Percentiles rank a stretch among this genome's conserved stretches.
phyloP scores from a whole-genome alignment of 1,140 invertebrate genomes.

The Dreissena rostriformis region DNA sequence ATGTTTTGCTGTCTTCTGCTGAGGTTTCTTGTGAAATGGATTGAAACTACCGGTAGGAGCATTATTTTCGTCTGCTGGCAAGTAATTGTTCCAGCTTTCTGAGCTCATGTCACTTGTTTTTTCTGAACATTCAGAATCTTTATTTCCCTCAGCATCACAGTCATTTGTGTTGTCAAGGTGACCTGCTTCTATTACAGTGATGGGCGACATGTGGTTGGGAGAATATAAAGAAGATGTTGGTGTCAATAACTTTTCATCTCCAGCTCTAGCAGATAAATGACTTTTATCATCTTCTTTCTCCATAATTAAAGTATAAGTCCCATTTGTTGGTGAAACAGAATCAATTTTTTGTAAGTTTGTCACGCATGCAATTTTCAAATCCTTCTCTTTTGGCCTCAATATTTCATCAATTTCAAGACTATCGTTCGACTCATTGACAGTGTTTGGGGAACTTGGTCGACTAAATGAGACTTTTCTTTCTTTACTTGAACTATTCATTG shows the following conservation, averaged over 20 bases:
- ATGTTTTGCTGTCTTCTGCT: not conserved
- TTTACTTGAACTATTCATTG: too few relatives aligned
- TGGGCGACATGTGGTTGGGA: constrained; percentile 70
- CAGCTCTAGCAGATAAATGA: not conserved
- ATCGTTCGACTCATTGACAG: constrained; percentile 56
- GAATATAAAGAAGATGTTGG: constrained; percentile 68
- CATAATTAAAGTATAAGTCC: not conserved
- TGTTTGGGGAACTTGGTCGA: constrained; percentile 25
- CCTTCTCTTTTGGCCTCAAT: constrained; percentile 38
- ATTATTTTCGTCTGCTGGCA: not conserved
- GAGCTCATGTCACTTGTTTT: constrained; percentile 4
- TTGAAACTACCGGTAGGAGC: too few relatives aligned
- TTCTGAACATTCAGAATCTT: not conserved
- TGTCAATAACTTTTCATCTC: constrained; percentile 50
- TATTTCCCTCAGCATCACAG: constrained; percentile 31
- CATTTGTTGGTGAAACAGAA: constrained; percentile 1
- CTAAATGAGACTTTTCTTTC: not conserved
- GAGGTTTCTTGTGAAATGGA: not conserved
- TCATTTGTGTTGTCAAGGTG: constrained; percentile 76
- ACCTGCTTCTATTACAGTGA: constrained; percentile 76
- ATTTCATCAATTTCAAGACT: constrained; percentile 76
- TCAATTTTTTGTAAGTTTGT: not conserved
- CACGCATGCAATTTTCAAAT: not conserved
- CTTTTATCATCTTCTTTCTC: not conserved
- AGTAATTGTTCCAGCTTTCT: not conserved